phyloP scores from a whole-genome alignment of 2,888 invertebrate species.

The Nomada fabriciana region DNA sequence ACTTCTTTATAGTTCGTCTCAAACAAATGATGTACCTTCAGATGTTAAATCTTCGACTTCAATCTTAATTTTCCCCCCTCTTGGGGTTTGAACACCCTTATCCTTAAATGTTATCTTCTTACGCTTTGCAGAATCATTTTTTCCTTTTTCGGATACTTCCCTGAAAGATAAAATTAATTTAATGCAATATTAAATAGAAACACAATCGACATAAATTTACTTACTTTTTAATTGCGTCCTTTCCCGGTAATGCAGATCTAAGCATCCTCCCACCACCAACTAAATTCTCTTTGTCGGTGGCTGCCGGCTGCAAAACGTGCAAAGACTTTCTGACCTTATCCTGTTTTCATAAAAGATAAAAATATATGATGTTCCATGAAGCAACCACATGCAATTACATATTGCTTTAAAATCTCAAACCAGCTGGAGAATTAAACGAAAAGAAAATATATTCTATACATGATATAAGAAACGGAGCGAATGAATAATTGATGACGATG shows the following conservation, averaged over 20 bases:
- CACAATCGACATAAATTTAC: not conserved
- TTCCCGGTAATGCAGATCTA: conserved; percentile 69
- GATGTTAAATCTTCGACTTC: conserved; percentile 90
- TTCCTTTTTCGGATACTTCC: conserved; percentile 65
- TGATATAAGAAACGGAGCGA: not conserved
- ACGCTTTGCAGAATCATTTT: conserved; percentile 65
- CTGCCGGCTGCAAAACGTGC: conserved; percentile 90
- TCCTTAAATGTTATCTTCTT: conserved; percentile 82
- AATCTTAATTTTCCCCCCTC: conserved; percentile 85
- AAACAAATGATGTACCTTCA: conserved; percentile 82
- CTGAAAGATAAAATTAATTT: conserved; percentile 51
- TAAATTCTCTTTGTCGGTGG: conserved; percentile 91
- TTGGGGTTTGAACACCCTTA: conserved; percentile 87
- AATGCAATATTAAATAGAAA: not conserved
- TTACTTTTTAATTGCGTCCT: conserved; percentile 58
- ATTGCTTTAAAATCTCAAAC: not conserved
- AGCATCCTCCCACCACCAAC: conserved; percentile 87
- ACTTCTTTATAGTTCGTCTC: not conserved
- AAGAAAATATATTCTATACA: not conserved
- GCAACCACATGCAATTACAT: conserved; percentile 16
- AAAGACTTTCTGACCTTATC: conserved; percentile 87
- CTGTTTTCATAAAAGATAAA: conserved; percentile 64
- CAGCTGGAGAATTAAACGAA: not conserved
- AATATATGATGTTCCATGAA: conserved; percentile 39
- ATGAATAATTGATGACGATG: not conserved